phyloP scores from a whole-genome alignment of 2,888 invertebrate genomes.

The Apamea monoglypha region DNA sequence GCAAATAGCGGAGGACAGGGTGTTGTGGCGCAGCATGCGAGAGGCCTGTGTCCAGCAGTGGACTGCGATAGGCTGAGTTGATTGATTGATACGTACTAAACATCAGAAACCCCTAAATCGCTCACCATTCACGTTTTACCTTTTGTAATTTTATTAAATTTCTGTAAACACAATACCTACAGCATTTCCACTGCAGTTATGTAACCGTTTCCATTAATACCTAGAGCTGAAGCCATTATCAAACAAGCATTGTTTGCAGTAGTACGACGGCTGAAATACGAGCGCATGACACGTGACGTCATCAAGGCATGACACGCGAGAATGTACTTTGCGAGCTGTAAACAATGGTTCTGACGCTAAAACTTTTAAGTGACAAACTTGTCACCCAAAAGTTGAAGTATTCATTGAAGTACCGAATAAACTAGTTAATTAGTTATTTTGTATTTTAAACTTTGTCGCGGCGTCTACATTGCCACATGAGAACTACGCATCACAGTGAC shows the following conservation, averaged over 20 bases:
- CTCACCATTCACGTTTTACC: background rate
- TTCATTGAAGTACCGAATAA: background rate
- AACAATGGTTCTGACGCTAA: constrained; percentile 2
- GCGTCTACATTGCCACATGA: too few relatives aligned
- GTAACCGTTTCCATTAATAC: constrained; percentile 1
- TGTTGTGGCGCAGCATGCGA: too few relatives aligned
- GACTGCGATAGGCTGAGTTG: too few relatives aligned
- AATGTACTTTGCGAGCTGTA: constrained; percentile 29
- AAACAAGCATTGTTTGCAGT: constrained; percentile 53
- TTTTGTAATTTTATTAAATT: background rate
- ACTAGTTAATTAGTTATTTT: background rate
- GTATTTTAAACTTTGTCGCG: too few relatives aligned
- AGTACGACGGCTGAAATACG: constrained; percentile 36
- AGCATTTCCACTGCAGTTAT: constrained; percentile 22
- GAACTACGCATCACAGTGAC: too few relatives aligned
- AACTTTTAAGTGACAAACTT: constrained; percentile 15
- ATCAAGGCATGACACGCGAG: constrained; percentile 49
- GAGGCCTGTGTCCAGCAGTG: too few relatives aligned
- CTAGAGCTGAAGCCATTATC: constrained; percentile 30
- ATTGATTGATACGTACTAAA: too few relatives aligned
- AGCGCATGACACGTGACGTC: constrained; percentile 51
- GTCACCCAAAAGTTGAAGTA: background rate
- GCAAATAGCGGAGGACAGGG: too few relatives aligned
- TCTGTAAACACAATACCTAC: background rate
- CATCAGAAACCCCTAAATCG: too few relatives aligned